phyloP scores from a whole-genome alignment of 2,888 invertebrate genomes.

The Dichetophora obliterata region DNA sequence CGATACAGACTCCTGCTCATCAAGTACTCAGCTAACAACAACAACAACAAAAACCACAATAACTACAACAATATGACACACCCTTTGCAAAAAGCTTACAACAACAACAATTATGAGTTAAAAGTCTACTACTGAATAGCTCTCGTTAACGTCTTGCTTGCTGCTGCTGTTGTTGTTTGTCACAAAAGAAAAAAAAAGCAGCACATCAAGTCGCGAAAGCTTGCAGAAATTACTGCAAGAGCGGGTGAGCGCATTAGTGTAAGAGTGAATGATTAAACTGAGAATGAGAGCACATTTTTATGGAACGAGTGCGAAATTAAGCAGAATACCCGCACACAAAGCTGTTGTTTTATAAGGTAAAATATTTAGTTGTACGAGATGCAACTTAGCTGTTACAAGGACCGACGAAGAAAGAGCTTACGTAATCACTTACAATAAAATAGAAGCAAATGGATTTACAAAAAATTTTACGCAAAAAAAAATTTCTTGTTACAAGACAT shows the following conservation, averaged over 20 bases:
- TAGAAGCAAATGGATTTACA: no score
- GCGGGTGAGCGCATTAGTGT: neutral
- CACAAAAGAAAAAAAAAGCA: neutral
- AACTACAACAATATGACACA: slow-evolving; percentile 26
- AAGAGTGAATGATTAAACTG: neutral
- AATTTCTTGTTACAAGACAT: no score
- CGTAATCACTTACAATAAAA: no score
- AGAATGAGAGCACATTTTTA: neutral
- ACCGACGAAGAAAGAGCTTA: no score
- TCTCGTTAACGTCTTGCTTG: slow-evolving; percentile 14
- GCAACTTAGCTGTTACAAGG: no score
- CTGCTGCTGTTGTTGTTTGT: neutral
- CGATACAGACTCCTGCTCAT: slow-evolving; percentile 1
- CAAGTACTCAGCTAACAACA: slow-evolving; percentile 15
- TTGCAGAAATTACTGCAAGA: neutral
- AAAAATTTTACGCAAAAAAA: no score
- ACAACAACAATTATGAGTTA: slow-evolving; percentile 6
- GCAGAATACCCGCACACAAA: neutral
- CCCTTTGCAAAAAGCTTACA: slow-evolving; percentile 9
- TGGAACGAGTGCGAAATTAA: neutral
- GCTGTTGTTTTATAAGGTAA: no score
- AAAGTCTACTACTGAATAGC: neutral
- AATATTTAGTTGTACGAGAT: no score
- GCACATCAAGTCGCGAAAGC: neutral
- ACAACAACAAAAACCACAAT: neutral